Conservation (phyloP, 2,888 invertebrate species). For the Ditylenchus weischeri region DNA sequence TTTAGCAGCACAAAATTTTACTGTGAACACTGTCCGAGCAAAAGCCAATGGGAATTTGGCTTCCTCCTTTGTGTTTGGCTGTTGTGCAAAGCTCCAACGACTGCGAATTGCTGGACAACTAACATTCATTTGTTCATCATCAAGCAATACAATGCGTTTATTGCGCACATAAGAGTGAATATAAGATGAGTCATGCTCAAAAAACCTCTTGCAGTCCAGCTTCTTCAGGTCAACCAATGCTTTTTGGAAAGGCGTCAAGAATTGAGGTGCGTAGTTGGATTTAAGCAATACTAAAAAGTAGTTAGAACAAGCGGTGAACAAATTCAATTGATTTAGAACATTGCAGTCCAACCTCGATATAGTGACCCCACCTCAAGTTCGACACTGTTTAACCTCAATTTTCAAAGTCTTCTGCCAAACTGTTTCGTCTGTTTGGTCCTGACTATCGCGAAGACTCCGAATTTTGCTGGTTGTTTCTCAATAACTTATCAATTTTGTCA, state of each 20-base stretch:
- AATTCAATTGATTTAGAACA: too few species aligned
- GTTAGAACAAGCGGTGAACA: neutral
- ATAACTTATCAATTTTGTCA: too few species aligned
- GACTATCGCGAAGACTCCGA: too few species aligned
- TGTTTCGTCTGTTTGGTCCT: too few species aligned
- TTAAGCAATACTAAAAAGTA: neutral
- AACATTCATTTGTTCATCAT: slow-evolving; percentile 10
- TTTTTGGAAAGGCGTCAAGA: neutral
- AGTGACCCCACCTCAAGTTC: too few species aligned
- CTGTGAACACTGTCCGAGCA: slow-evolving; percentile 23
- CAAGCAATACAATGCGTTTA: slow-evolving; percentile 5
- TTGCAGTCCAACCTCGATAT: too few species aligned
- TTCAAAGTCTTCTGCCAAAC: too few species aligned
- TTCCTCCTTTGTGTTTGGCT: slow-evolving; percentile 16
- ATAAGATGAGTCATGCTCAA: neutral
- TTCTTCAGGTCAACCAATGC: neutral
- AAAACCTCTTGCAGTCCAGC: neutral
- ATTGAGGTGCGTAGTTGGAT: neutral
- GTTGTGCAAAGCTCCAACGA: slow-evolving; percentile 17
- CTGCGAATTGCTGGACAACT: slow-evolving; percentile 11
- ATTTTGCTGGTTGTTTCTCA: too few species aligned
- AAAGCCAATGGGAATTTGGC: slow-evolving; percentile 24
- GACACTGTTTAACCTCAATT: too few species aligned
- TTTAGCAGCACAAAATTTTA: neutral
- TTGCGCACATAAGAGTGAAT: neutral